Base-by-base conservation (phyloP, 2,888 invertebrate genomes). In the Falcaria lacertinaria region DNA sequence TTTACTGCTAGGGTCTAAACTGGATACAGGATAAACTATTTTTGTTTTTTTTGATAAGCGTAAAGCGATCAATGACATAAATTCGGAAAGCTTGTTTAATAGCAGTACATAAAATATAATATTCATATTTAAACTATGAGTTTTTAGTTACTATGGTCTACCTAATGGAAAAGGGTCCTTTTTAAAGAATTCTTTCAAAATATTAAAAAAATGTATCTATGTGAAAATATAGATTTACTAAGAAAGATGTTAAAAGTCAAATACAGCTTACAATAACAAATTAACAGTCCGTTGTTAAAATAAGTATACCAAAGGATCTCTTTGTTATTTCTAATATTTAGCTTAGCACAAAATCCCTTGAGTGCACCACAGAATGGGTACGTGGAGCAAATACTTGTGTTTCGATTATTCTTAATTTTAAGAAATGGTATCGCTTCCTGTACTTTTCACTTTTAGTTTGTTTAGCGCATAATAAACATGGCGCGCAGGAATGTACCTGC, bases 391-490 rank as follows among this genome's bases (percentile, higher is more conserved):
- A 52, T 54, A 67, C 68, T 70, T 69, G 69, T 74, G 69, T 63
- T 59, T 57, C 67, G 74, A 76, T 80, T 78, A 80, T 69, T 72
- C 70, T 68, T 60, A 55, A 65, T 44, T 54, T 58, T 49, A 47
- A 61, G 57, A 61, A 69, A 73, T 69, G 68, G 58, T 68, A 72
- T 74, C 69, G 73, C 76, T 84, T 84, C 82, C 82, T 82, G 80
- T 67, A 57, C 70, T 68, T 74, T 76, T 69, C 69, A 73, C 58
- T 69, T 64, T 60, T 62, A 50, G 59, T 69, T 71, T 72, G 67
- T 65, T 71, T 57, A 64, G 44, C n/a, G 55, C 51, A 60, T 53
- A 64, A 74, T 65, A 64, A 65, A 61, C 58, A 51, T 60, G 66
- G 60, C 52, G 52, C 52, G 56, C 55, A 60, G 60, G 55, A 57